These are phyloP conservation scores for Lasiurus borealis DNA, from an alignment of 2,113 vertebrate species.

Conservation along the genomic window DNA sequence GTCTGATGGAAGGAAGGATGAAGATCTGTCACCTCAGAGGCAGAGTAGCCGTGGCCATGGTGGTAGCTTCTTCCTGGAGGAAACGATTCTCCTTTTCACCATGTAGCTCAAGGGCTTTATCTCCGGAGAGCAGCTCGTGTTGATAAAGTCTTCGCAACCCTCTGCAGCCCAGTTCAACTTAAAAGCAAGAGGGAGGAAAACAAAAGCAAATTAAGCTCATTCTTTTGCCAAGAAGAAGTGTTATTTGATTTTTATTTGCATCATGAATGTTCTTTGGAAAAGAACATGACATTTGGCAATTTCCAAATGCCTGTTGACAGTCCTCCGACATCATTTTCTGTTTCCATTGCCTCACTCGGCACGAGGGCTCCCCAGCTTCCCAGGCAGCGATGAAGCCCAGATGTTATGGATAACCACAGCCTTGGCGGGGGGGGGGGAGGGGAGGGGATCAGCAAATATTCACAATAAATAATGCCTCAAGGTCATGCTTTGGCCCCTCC, in stretches of 20 bases:
- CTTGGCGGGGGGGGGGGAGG: neutral
- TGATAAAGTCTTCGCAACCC: slow-evolving; percentile 59
- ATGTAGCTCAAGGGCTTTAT: slow-evolving; percentile 37
- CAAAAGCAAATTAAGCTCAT: slow-evolving; percentile 71
- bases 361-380: slow-evolving; percentile 70
- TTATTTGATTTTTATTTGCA: slow-evolving; percentile 82
- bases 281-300: slow-evolving; percentile 80
- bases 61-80: neutral
- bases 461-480: slow-evolving; percentile 72
- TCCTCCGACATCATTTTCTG: slow-evolving; percentile 78
- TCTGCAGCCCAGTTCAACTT: slow-evolving; percentile 68
- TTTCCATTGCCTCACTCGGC: slow-evolving; percentile 81
- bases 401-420: slow-evolving; percentile 77
- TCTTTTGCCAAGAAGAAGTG: slow-evolving; percentile 77
- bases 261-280: slow-evolving; percentile 81
- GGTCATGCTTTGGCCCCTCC: neutral
- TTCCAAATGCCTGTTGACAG: slow-evolving; percentile 76
- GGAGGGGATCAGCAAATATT: slow-evolving; percentile 56
- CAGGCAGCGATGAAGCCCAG: slow-evolving; percentile 78
- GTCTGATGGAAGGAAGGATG: neutral
- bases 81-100: slow-evolving; percentile 18
- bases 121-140: neutral
- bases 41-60: neutral
- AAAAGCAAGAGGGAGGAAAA: slow-evolving; percentile 74
- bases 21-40: neutral